A percentile compares a stretch with the other conserved stretches of the same genome.
Conservation (phyloP, 2,888 invertebrate genomes). For the Netelia melanura region DNA sequence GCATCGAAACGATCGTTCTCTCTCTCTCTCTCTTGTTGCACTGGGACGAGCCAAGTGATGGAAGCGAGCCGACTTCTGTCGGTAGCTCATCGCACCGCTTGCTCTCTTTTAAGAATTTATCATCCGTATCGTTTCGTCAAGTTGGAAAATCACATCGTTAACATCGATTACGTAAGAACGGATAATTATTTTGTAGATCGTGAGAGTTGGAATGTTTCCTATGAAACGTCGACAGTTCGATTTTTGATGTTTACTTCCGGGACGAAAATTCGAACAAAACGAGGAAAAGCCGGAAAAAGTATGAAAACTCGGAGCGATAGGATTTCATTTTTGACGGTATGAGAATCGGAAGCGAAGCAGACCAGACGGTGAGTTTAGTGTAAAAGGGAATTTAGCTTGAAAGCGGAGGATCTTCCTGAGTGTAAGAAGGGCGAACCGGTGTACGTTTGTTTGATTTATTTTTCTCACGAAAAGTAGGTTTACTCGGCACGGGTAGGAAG, state of each 20-base stretch:
- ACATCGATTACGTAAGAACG: too few species aligned
- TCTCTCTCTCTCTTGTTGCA: not conserved
- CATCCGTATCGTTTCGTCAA: too few species aligned
- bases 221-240: not conserved
- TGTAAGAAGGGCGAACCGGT: constrained; percentile 27
- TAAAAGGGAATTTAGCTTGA: too few species aligned
- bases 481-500: constrained; percentile 74
- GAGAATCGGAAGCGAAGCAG: not conserved
- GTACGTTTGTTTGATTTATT: constrained; percentile 63
- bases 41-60: constrained; percentile 8
- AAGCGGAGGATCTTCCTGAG: not conserved
- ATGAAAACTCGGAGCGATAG: not conserved
- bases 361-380: not conserved
- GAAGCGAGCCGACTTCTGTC: not conserved
- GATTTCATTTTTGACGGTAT: not conserved
- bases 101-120: too few species aligned
- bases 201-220: not conserved
- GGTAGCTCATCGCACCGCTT: too few species aligned
- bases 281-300: not conserved
- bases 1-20: not conserved
- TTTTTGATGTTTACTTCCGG: not conserved
- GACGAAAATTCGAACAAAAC: constrained; percentile 10
- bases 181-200: too few species aligned
- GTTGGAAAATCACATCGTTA: too few species aligned
- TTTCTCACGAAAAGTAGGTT: constrained; percentile 79